These are phyloP conservation scores for Carettochelys insculpta DNA, from an alignment of 2,113 vertebrate species.

Conservation along the genomic window DNA sequence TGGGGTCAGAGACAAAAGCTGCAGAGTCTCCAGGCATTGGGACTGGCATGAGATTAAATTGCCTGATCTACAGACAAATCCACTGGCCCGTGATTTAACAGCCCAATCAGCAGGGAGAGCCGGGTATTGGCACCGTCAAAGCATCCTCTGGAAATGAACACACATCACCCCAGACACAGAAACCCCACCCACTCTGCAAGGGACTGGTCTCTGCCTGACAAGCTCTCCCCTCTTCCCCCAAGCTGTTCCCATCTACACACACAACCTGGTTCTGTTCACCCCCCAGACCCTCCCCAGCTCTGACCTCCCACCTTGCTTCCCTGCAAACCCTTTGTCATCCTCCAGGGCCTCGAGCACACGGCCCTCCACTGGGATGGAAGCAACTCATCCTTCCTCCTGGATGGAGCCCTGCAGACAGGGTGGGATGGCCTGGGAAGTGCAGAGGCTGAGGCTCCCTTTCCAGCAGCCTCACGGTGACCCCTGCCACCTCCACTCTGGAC, in stretches of 20 bases:
- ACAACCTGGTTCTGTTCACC: not conserved
- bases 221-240: not conserved
- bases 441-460: not conserved
- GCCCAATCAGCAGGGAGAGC: not conserved
- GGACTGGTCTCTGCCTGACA: not conserved
- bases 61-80: not conserved
- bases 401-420: not conserved
- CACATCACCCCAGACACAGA: not conserved
- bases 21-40: not conserved
- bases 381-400: not conserved
- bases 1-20: not conserved
- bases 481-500: not conserved
- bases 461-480: not conserved
- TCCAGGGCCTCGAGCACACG: not conserved
- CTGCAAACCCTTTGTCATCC: not conserved
- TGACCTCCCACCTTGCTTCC: not conserved
- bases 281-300: not conserved
- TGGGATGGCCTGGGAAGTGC: not conserved
- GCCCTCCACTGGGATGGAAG: not conserved
- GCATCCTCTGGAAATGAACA: not conserved
- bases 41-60: not conserved
- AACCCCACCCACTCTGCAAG: not conserved
- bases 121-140: not conserved
- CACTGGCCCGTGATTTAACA: not conserved
- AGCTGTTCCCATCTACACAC: not conserved